Conservation (phyloP, 2,888 invertebrate genomes). For the Plagiodera versicolora region DNA sequence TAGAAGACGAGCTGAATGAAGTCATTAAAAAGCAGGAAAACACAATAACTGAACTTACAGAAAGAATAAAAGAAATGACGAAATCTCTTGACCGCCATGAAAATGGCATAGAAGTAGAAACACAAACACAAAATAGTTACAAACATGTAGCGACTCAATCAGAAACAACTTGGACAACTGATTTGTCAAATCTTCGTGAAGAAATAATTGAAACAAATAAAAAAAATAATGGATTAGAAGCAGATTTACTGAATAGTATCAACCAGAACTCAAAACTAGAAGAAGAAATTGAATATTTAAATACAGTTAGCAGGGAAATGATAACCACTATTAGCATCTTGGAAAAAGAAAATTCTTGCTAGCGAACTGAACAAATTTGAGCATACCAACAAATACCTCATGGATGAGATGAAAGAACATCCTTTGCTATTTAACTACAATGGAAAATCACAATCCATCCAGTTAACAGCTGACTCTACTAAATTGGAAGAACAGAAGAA, state of each 20-base stretch:
- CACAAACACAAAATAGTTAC: background rate
- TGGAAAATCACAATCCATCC: background rate
- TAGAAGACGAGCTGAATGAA: no score
- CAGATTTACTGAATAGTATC: background rate
- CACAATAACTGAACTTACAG: no score
- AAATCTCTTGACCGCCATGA: no score
- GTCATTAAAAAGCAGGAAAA: no score
- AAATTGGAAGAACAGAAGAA: slow-evolving; percentile 1
- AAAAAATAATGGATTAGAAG: background rate
- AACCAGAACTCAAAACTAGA: background rate
- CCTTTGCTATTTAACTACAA: no score
- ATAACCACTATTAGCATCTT: background rate
- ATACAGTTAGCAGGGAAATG: slow-evolving; percentile 2
- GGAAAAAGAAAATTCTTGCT: slow-evolving; percentile 4
- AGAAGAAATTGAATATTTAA: background rate
- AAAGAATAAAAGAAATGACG: no score
- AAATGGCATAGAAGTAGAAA: no score
- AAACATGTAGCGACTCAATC: background rate
- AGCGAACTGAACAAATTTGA: background rate
- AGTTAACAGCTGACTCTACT: background rate
- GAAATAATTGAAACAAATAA: slow-evolving; percentile 2
- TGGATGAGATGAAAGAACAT: background rate
- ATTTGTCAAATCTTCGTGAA: slow-evolving; percentile 1
- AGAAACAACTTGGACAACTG: slow-evolving; percentile 1
- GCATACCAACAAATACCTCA: background rate